Evolutionary conservation across 2,113 vertebrate genomes (phyloP), one percentile per base, ranked within the genome.

Genomic region (Pontoporia blainvillei): DNA sequence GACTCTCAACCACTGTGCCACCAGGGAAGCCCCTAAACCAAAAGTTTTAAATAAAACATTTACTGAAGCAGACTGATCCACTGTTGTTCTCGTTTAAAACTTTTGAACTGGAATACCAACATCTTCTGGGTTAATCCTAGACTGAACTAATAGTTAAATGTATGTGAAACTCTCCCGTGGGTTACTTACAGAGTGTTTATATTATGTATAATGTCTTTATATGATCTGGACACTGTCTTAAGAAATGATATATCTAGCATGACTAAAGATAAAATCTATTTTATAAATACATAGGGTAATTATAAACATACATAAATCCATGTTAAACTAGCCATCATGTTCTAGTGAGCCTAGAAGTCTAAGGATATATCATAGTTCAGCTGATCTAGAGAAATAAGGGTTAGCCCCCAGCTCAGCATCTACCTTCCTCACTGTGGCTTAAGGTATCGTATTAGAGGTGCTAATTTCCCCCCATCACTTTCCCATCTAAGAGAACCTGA

Each of bases 21-120:
- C 39, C 39, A 39, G 39, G 39, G 39, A 39, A 39, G 39, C 39
- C 39, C 39, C 69, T 79, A 95, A 96, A 93, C 21, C 36, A 89
- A 36, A 76, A 52, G 27, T 52, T 93, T 95, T 86, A 84, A 96
- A 79, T 71, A 96, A 95, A 78, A 62, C 9, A 69, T 79, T 62
- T 76, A 79, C 69, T 69, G 34, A 97, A 97, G 85, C 44, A 72
- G 15, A 21, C 39, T 29, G 41, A 71, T 64, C 64, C 44, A 71
- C 52, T 66, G 21, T 34, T 46, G 14, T 49, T 36, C 34, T 91
- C 67, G 87, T 87, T 90, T 89, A 89, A 67, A 96, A 89, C 59
- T 49, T 91, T 84, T 59, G 66, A 92, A 31, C 31, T 34, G 15
- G 25, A 90, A 36, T 73, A 91, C 71, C 46, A 94, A 4, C 2